phyloP scores from a whole-genome alignment of 2,113 vertebrate species.

The Pyrgilauda ruficollis region DNA sequence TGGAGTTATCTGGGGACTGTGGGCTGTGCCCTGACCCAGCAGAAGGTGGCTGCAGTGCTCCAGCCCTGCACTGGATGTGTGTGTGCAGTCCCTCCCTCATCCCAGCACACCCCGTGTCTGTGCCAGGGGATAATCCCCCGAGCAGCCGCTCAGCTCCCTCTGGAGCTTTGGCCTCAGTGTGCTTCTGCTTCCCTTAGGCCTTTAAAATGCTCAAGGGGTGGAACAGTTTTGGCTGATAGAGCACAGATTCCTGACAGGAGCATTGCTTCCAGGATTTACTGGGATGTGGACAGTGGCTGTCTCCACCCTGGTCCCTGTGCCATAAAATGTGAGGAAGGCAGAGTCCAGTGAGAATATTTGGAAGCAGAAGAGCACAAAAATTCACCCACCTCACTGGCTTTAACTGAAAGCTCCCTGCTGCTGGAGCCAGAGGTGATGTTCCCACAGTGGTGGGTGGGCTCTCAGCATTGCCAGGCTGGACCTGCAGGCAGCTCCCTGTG shows the following conservation, averaged over 20 bases:
- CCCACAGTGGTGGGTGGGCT: not conserved
- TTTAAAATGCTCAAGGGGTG: not conserved
- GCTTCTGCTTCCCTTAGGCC: not conserved
- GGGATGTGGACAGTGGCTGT: not conserved
- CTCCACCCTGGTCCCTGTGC: not conserved
- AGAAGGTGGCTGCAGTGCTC: conserved; percentile 6
- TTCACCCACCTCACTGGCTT: not conserved
- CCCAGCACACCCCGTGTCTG: not conserved
- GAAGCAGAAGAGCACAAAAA: not conserved
- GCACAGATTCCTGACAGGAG: rapidly evolving
- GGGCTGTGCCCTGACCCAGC: not conserved
- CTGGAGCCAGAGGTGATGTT: not conserved
- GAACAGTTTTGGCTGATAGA: rapidly evolving
- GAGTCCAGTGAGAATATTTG: not conserved
- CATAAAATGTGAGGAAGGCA: not conserved
- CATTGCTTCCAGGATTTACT: rapidly evolving
- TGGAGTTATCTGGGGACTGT: rapidly evolving
- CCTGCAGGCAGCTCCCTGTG: not conserved
- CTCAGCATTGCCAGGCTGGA: not conserved
- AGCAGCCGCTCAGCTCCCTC: not conserved
- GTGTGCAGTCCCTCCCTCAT: not conserved
- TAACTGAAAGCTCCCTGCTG: not conserved
- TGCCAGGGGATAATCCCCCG: not conserved
- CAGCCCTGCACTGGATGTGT: not conserved
- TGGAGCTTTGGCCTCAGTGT: not conserved